A percentile compares a stretch with the other conserved stretches of the same genome.
These are phyloP conservation scores for Azorinus chamasolen DNA, from an alignment of 2,888 invertebrate species.

Conservation along the genomic window DNA sequence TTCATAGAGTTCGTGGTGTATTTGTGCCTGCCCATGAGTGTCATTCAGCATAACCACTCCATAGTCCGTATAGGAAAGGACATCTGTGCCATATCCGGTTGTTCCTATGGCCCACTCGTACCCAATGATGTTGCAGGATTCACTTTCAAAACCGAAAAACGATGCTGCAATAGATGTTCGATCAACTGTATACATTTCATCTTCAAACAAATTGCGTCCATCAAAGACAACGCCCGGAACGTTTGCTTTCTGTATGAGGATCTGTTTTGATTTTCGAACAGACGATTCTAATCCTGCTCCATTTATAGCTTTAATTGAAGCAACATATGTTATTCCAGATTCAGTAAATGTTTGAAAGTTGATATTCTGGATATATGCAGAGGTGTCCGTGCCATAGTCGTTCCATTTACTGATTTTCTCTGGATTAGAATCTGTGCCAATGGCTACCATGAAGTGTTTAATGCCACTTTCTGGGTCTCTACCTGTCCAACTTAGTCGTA, in stretches of 20 bases:
- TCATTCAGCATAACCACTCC: slow-evolving; percentile 72
- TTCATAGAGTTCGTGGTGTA: slow-evolving; percentile 66
- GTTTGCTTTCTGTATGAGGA: slow-evolving; percentile 65
- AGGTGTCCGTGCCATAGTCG: slow-evolving; percentile 43
- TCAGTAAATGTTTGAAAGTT: slow-evolving; percentile 43
- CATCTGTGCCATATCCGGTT: slow-evolving; percentile 68
- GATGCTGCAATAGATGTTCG: slow-evolving; percentile 70
- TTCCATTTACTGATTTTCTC: slow-evolving; percentile 27
- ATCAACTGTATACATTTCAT: slow-evolving; percentile 67
- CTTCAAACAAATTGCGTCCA: slow-evolving; percentile 62
- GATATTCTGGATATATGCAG: slow-evolving; percentile 47
- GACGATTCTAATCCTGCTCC: slow-evolving; percentile 65
- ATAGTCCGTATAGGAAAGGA: slow-evolving; percentile 69
- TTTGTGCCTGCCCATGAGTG: slow-evolving; percentile 70
- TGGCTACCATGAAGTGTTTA: slow-evolving; percentile 52
- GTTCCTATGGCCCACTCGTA: slow-evolving; percentile 78
- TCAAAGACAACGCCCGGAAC: slow-evolving; percentile 73
- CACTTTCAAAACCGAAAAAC: slow-evolving; percentile 76
- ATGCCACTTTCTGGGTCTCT: slow-evolving; percentile 73
- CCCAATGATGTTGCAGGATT: slow-evolving; percentile 70
- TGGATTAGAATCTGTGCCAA: slow-evolving; percentile 43
- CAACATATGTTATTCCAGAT: slow-evolving; percentile 46
- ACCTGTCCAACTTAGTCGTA: slow-evolving; percentile 67
- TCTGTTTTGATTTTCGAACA: slow-evolving; percentile 49
- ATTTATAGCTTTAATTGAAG: slow-evolving; percentile 64